phyloP scores from a whole-genome alignment of 1,140 invertebrate species.

The Trichonephila clavipes region DNA sequence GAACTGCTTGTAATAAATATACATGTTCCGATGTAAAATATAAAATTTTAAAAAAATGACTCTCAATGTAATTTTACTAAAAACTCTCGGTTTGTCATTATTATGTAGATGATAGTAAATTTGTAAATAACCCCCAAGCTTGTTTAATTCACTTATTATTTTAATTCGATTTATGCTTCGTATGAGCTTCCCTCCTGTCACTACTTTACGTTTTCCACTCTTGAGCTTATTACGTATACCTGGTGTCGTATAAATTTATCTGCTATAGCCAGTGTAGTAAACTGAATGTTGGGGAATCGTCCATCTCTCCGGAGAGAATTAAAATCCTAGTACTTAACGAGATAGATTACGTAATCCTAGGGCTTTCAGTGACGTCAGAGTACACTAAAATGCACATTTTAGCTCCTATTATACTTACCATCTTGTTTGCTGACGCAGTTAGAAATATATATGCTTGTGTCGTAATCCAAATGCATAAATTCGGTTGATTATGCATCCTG shows the following conservation, averaged over 20 bases:
- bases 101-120: neutral
- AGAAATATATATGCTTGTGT: neutral
- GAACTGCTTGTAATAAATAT: too few species aligned
- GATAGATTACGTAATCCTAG: conserved; percentile 11
- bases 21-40: too few species aligned
- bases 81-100: too few species aligned
- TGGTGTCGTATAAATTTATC: conserved; percentile 10
- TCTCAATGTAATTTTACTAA: neutral
- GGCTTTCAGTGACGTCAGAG: neutral
- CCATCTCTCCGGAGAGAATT: neutral
- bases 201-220: neutral
- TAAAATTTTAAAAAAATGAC: neutral
- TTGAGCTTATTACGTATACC: neutral
- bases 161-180: neutral
- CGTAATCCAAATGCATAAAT: conserved; percentile 1
- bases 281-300: neutral
- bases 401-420: neutral
- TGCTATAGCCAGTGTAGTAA: neutral
- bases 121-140: neutral
- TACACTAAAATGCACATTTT: neutral
- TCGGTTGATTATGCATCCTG: neutral
- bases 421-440: neutral
- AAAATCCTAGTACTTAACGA: conserved; percentile 5
- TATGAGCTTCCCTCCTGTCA: neutral
- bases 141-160: neutral